Conservation (phyloP, 2,113 vertebrate species). For the Oreochromis tanganicae region DNA sequence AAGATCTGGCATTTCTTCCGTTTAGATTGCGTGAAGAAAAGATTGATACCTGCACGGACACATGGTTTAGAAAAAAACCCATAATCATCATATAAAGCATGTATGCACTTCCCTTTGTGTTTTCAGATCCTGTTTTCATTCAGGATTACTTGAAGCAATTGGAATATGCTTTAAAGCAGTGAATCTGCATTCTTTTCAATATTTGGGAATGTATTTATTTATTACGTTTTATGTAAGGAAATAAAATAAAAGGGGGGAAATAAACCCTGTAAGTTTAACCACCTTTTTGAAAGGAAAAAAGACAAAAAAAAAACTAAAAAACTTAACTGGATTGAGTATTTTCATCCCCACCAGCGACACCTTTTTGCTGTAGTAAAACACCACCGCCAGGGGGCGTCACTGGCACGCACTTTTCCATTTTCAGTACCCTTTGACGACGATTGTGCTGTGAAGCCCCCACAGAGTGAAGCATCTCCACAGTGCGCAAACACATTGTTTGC, state of each 20-base stretch:
- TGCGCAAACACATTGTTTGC: neutral
- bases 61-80: neutral
- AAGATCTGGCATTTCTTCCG: neutral
- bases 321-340: neutral
- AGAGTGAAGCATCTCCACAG: neutral
- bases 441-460: neutral
- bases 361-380: neutral
- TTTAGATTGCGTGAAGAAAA: neutral
- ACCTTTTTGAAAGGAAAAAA: neutral
- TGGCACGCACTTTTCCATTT: neutral
- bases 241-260: neutral
- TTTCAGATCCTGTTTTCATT: neutral
- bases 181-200: neutral
- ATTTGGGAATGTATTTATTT: neutral
- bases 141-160: neutral
- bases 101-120: neutral
- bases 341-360: neutral
- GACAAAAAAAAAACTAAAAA: neutral
- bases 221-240: neutral
- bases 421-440: neutral
- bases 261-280: neutral
- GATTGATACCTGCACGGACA: neutral
- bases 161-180: neutral
- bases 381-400: conserved; percentile 40
- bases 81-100: neutral